Evolutionary conservation across 1,140 invertebrate genomes (phyloP), one percentile per base, ranked within the genome.

Genomic region (Phenacoccus solenopsis): DNA sequence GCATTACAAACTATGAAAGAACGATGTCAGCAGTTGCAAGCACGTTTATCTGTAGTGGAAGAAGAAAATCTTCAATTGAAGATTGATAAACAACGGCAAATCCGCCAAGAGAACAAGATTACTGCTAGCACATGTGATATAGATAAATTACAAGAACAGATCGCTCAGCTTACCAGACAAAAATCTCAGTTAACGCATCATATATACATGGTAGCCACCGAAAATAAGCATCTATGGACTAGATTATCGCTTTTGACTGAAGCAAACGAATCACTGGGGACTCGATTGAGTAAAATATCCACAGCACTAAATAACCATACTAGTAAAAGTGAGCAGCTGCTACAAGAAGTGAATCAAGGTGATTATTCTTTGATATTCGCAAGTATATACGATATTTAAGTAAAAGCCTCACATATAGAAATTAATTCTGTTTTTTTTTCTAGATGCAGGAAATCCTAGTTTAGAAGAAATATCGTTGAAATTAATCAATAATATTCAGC

Each of bases 1-100:
- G 89, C 89, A 13, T 81, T 90, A 73, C 84, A 89, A 77, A 90
- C 88, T 7, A 86, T 92, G 82, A 86, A 88, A 75, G 89, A 92
- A 78, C 80, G 89, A 49, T 91, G 89, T 79, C 82, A 86, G 74
- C 80, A 85, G 70, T 78, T 91, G 57, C 88, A 92, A 78, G 81
- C 84, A 70, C 81, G 87, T 74, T 80, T 91, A 61, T 81, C 82
- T 27, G 75, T 78, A 1, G 80, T 90, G 13, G 89, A 91, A 78
- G 84, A 86, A 73, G 89, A 92, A 77, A 91, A 91, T 77, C 79
- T 86, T 73, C 78, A 81, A 68, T 79, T 90, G 64, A 82, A 84
- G 73, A 77, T 84, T 4, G 79, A 86, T 72, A 79, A 79, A 56
- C 77, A 79, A 10, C 81, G 69, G 69, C 71, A 76, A 22, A 70